phyloP scores from a whole-genome alignment of 2,113 vertebrate genomes.

The Chionomys nivalis region DNA sequence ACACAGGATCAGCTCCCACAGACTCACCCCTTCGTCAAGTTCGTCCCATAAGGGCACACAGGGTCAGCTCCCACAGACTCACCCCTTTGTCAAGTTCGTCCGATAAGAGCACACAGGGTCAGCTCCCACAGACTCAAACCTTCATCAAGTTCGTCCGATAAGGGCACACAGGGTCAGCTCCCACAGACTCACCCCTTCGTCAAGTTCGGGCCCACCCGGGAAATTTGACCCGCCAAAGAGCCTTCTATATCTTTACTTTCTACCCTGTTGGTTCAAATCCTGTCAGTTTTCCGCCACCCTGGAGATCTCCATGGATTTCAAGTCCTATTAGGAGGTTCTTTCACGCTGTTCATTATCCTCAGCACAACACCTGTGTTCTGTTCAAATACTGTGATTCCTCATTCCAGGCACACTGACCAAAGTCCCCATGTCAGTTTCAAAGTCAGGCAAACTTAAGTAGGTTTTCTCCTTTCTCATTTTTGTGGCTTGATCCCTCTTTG shows the following conservation, averaged over 20 bases:
- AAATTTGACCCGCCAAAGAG: rapidly evolving
- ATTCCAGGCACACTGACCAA: too few species aligned
- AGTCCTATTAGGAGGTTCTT: rapidly evolving
- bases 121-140: not conserved
- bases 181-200: not conserved
- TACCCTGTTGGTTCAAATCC: too few species aligned
- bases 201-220: rapidly evolving
- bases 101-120: too few species aligned
- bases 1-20: too few species aligned
- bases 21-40: too few species aligned
- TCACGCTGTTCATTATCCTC: not conserved
- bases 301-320: not conserved
- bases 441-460: not conserved
- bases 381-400: not conserved
- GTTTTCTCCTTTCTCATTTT: not conserved
- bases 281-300: not conserved
- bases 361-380: not conserved
- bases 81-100: rapidly evolving
- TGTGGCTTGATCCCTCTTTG: rapidly evolving
- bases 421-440: rapidly evolving
- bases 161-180: not conserved
- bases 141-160: rapidly evolving
- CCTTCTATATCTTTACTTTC: not conserved
- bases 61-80: not conserved
- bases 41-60: too few species aligned